Evolutionary conservation across 2,888 invertebrate species (phyloP), one percentile per base, ranked within the genome.

Genomic region (Leucoma salicis): DNA sequence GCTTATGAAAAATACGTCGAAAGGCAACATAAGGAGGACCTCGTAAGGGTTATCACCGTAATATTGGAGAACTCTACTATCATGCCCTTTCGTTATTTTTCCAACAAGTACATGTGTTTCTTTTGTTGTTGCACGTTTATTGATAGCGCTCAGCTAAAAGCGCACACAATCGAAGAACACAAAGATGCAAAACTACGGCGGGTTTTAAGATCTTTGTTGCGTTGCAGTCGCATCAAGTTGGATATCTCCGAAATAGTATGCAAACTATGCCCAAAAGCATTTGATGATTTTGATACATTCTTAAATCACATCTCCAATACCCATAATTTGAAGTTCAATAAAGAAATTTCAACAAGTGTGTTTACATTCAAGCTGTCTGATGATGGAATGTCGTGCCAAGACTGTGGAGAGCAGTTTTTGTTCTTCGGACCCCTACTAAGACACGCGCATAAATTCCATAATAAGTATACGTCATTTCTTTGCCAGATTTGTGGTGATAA

Each of bases 401-500:
- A 77, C 7, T 82, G 82, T 21, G 70, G 66, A 0, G 58, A 76
- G 21, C 57, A 63, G 0, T 82, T 77, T 15, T 47, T 55, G 28
- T 82, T 78, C 36, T 82, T 82, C 25, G 74, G 76, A 0, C 57
- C 76, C 0, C 45, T 82, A 1, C 18, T 81, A 0, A 66, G 57
- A 1, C 82, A 82, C 15, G 56, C 60, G 0, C 63, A 81, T 28
- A 74, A 72, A 34, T 65, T 43, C 10, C 81, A 82, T n/a, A 75
- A 68, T 14, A 70, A 61, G 8, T 56, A 66, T 8, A 64, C 66
- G 7, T 56, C 66, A 0, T 78, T 63, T 14, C 14, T 80, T 0
- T 82, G 82, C 38, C 81, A 82, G 32, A 67, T 77, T 0, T 82
- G 88, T 24, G 89, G 88, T 0, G 74, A 79, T 39, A 77, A 74